phyloP scores from a whole-genome alignment of 2,888 invertebrate species.

The Leucophenga montana region DNA sequence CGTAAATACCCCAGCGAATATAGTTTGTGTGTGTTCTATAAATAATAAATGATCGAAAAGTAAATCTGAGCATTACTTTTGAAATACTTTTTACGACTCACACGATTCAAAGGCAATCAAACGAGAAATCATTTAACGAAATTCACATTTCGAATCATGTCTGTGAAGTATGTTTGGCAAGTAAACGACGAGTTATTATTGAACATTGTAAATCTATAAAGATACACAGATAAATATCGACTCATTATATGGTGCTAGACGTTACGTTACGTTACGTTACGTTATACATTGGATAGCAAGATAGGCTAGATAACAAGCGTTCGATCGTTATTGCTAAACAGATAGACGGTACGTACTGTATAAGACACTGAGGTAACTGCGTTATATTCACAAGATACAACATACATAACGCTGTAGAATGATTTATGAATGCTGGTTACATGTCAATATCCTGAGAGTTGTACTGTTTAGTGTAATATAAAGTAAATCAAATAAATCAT shows the following conservation, averaged over 20 bases:
- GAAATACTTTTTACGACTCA: conserved; percentile 57
- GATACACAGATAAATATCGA: conserved; percentile 37
- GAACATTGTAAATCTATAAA: conserved; percentile 65
- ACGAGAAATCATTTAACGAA: conserved; percentile 44
- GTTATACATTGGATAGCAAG: neutral
- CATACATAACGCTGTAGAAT: neutral
- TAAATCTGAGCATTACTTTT: conserved; percentile 66
- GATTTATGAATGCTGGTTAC: conserved; percentile 11
- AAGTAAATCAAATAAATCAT: conserved; percentile 10
- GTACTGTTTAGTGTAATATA: neutral
- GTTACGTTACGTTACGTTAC: no score
- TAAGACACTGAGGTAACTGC: neutral
- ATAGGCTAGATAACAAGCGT: neutral
- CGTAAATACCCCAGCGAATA: no score
- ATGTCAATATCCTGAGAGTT: conserved; percentile 7
- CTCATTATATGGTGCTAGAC: neutral
- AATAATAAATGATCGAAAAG: conserved; percentile 10
- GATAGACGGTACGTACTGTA: neutral
- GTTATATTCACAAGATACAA: no score
- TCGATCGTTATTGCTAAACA: neutral
- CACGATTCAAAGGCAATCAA: conserved; percentile 65
- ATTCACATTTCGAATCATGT: no score
- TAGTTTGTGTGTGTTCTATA: no score
- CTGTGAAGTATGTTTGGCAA: neutral
- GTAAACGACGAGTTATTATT: conserved; percentile 43